These are phyloP conservation scores for Megaceryle torquata DNA, from an alignment of 2,113 vertebrate species.

Conservation along the genomic window DNA sequence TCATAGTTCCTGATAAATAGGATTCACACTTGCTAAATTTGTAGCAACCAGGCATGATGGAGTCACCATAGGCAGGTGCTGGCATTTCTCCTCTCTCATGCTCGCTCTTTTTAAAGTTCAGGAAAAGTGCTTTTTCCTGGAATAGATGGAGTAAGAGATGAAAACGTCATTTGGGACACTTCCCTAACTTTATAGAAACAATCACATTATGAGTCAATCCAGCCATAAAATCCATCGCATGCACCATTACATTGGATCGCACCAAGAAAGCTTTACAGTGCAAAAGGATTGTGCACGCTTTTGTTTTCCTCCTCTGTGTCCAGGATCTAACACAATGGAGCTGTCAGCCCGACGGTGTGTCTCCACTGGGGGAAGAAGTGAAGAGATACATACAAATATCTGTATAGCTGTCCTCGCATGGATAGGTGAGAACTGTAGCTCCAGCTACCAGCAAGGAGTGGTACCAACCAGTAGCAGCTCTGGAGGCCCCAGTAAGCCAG, in stretches of 20 bases:
- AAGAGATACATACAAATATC: accelerated
- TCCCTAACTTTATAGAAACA: neutral
- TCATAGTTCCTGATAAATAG: neutral
- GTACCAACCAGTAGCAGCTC: neutral
- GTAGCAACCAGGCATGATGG: neutral
- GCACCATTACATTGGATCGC: neutral
- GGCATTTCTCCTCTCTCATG: neutral
- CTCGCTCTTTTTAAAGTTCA: neutral
- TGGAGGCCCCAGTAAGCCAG: neutral
- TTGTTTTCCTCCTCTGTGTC: neutral
- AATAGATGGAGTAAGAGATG: neutral
- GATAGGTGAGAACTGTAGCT: neutral
- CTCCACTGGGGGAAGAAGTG: accelerated
- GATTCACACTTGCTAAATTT: neutral
- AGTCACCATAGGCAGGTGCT: neutral
- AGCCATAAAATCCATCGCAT: neutral
- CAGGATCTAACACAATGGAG: neutral
- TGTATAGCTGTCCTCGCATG: accelerated
- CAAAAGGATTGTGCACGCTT: neutral
- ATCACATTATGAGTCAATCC: neutral
- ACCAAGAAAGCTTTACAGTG: neutral
- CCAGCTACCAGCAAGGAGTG: neutral
- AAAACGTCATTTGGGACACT: neutral
- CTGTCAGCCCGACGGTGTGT: accelerated
- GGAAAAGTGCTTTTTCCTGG: neutral